These are phyloP conservation scores for Amniataba percoides DNA, from an alignment of 2,797 vertebrate species.

Conservation along the genomic window DNA sequence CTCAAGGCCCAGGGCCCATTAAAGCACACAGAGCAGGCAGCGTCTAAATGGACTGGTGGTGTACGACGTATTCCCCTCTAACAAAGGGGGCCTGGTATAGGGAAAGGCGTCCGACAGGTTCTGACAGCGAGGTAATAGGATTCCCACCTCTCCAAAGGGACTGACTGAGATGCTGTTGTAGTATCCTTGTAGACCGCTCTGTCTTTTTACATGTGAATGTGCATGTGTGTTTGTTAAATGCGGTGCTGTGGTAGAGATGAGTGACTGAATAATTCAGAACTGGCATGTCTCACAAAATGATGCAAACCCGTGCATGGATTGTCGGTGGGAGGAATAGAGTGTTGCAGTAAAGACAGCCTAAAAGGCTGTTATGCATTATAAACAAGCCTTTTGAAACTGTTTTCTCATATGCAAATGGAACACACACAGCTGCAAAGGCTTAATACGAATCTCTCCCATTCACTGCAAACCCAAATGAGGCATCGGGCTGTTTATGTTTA, in stretches of 20 bases:
- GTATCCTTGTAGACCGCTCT: conserved; percentile 73
- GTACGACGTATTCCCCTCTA: conserved; percentile 60
- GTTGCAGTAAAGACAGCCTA: conserved; percentile 85
- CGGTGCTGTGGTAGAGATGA: conserved; percentile 79
- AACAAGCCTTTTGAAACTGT: conserved; percentile 83
- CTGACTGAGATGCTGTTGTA: conserved; percentile 71
- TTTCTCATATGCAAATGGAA: conserved; percentile 83
- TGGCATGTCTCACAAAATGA: conserved; percentile 85
- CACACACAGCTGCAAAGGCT: conserved; percentile 73
- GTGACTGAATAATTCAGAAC: conserved; percentile 90
- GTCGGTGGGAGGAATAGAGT: conserved; percentile 83
- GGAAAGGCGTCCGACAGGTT: conserved; percentile 66
- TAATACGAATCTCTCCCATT: conserved; percentile 70
- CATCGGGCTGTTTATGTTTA: conserved; percentile 76
- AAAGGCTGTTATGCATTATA: conserved; percentile 88
- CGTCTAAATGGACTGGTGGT: conserved; percentile 73
- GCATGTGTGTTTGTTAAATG: conserved; percentile 82
- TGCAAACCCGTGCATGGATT: conserved; percentile 81
- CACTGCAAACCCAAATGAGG: conserved; percentile 73
- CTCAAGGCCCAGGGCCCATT: conserved; percentile 77
- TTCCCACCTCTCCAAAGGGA: conserved; percentile 77
- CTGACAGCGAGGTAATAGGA: conserved; percentile 76
- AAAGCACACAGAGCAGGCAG: conserved; percentile 66
- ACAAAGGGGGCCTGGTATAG: conserved; percentile 57
- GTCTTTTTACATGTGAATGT: conserved; percentile 69